Evolutionary conservation across 37 sponge, comb jelly and placozoan genomes (phyloP).

Genomic region (Eunapius fragilis): DNA sequence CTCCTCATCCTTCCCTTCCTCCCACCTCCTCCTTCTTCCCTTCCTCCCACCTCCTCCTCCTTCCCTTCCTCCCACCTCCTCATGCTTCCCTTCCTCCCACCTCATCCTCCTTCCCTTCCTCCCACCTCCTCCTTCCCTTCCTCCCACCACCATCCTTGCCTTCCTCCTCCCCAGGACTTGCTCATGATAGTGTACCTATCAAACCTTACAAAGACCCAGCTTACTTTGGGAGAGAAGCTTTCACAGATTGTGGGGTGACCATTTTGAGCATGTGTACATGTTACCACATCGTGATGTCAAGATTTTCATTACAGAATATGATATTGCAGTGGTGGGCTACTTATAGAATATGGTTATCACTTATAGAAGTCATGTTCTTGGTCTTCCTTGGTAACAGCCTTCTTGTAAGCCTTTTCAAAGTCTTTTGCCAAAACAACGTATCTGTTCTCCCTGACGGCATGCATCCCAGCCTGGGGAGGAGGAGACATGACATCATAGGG

Average conservation of each 20-base stretch:
- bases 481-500: neutral
- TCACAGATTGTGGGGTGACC: slow-evolving; percentile 19
- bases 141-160: neutral
- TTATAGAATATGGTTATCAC: slow-evolving; percentile 27
- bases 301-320: neutral
- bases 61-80: too few species aligned
- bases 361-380: slow-evolving; percentile 97
- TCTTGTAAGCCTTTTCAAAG: slow-evolving; percentile 99
- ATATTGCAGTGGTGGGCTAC: neutral
- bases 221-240: slow-evolving; percentile 75
- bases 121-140: neutral
- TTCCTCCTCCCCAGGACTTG: slow-evolving; percentile 54
- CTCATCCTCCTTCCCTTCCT: too few species aligned
- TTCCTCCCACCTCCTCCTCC: too few species aligned
- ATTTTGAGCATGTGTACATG: neutral
- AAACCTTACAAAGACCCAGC: slow-evolving; percentile 78
- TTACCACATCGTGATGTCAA: neutral
- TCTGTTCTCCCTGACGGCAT: slow-evolving; percentile 96
- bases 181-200: slow-evolving; percentile 84
- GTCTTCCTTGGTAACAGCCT: slow-evolving; percentile 91
- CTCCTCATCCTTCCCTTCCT: too few species aligned
- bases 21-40: too few species aligned
- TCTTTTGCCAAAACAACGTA: slow-evolving; percentile 96
- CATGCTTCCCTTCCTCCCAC: too few species aligned
- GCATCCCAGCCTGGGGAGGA: slow-evolving; percentile 89